Evolutionary conservation across 1,140 invertebrate genomes (phyloP).

Genomic region (Orius insidiosus): DNA sequence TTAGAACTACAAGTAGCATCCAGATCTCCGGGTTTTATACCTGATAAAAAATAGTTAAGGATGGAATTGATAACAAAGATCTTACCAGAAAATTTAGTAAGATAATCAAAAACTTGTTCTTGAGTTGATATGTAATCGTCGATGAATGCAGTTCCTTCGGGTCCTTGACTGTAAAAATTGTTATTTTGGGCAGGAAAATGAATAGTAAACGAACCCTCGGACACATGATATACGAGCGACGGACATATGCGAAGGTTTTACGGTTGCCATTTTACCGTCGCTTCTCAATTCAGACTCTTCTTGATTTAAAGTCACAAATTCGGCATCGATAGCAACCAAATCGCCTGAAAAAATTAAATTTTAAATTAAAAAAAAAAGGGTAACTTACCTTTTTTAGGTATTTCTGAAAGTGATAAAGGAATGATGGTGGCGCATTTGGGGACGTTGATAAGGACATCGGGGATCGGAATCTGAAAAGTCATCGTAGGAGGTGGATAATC

Average conservation of each 20-base stretch:
- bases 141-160: slow-evolving; percentile 68
- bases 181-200: too few relatives aligned
- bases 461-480: slow-evolving; percentile 36
- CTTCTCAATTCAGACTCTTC: slow-evolving; percentile 76
- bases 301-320: slow-evolving; percentile 87
- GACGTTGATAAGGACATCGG: slow-evolving; percentile 16
- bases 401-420: slow-evolving; percentile 55
- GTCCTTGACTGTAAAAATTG: slow-evolving; percentile 53
- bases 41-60: slow-evolving; percentile 22
- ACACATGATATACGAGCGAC: slow-evolving; percentile 78
- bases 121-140: slow-evolving; percentile 87
- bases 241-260: slow-evolving; percentile 75
- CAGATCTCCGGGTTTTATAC: slow-evolving; percentile 79
- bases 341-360: slow-evolving; percentile 32
- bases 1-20: slow-evolving; percentile 75
- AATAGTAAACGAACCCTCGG: slow-evolving; percentile 50
- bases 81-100: slow-evolving; percentile 64
- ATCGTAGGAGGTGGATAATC: slow-evolving; percentile 21
- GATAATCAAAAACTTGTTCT: slow-evolving; percentile 80
- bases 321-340: slow-evolving; percentile 78
- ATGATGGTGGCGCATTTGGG: slow-evolving; percentile 48
- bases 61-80: too few relatives aligned
- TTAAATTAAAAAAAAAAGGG: background rate
- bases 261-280: slow-evolving; percentile 74
- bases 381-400: slow-evolving; percentile 38